Base-by-base conservation (phyloP, 2,888 invertebrate species). In the Trichogramma evanescens region DNA sequence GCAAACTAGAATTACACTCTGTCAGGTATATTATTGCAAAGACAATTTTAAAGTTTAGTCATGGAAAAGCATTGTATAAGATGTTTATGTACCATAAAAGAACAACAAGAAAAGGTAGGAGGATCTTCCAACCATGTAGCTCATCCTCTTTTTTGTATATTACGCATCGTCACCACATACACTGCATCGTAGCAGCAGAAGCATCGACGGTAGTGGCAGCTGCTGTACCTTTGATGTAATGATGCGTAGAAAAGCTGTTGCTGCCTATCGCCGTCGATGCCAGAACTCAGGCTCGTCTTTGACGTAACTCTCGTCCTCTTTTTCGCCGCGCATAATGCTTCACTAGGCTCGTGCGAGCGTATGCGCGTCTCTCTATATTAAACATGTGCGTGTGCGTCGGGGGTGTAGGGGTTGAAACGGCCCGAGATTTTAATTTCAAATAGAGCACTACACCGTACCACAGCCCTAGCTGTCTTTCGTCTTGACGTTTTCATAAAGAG, bases 351-450 rank as follows among this genome's bases (percentile, higher is more conserved):
- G 42, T 46, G 54, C 26, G 26, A 26, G 3, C 26, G 26, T 26
- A 26, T 26, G 26, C 26, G 26, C 26, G 26, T 26, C 26, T 26
- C 26, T 26, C 26, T 26, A 26, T 26, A 26, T 26, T 26, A 26
- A 26, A 26, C 26, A 26, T 2, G 26, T 26, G 26, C 26, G 26
- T 26, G 26, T 26, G 26, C 26, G 26, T 26, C 26, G 26, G 26
- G 26, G 26, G 26, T 26, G 26, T 26, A 26, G 26, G 26, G 26
- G 26, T 26, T 26, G 26, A 26, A 26, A 26, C 26, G 26, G 26
- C 45, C 56, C 45, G 55, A 53, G 49, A 26, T 63, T 59, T 63
- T 59, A 59, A 63, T 63, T 59, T 59, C 53, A 57, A 57, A 58
- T 56, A 48, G 45, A 54, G 41, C 40, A 39, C 40, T 26, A 26